A percentile compares a stretch with the other conserved stretches of the same genome.
Evolutionary conservation across 2,113 vertebrate genomes (phyloP).

Genomic region (Gallinago jamesoni): DNA sequence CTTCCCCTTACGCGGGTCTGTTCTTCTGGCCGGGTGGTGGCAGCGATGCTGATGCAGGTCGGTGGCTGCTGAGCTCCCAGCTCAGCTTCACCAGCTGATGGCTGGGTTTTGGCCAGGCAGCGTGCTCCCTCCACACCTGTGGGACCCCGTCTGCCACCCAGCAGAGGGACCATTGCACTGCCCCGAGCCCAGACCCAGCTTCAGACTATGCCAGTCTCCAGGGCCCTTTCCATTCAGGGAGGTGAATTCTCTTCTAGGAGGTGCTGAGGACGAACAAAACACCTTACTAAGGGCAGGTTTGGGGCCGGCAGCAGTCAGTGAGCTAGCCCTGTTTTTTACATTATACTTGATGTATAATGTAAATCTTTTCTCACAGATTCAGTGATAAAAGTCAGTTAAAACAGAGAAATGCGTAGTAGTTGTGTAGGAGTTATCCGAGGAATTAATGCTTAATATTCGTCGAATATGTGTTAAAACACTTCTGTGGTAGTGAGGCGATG

Average conservation of each 20-base stretch:
- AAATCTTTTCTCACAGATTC: not conserved
- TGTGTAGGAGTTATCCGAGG: not conserved
- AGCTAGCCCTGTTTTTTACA: not conserved
- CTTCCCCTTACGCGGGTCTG: not conserved
- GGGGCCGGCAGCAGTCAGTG: not conserved
- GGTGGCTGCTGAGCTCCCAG: not conserved
- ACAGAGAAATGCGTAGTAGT: not conserved
- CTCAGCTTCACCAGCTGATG: not conserved
- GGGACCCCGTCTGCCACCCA: accelerated
- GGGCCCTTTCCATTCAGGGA: not conserved
- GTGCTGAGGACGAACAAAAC: not conserved
- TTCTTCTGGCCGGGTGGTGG: not conserved
- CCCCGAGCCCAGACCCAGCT: not conserved
- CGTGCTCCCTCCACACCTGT: not conserved
- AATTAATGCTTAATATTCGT: not conserved
- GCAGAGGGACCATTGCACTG: not conserved
- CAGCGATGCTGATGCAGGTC: not conserved
- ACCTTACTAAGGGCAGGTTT: not conserved
- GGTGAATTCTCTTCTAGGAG: not conserved
- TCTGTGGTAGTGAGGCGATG: not conserved
- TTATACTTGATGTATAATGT: accelerated
- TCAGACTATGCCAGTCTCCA: not conserved
- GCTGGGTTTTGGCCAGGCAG: not conserved
- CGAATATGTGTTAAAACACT: not conserved
- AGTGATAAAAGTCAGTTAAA: not conserved